phyloP scores from a whole-genome alignment of 2,888 invertebrate genomes.

The Xanthia togata region DNA sequence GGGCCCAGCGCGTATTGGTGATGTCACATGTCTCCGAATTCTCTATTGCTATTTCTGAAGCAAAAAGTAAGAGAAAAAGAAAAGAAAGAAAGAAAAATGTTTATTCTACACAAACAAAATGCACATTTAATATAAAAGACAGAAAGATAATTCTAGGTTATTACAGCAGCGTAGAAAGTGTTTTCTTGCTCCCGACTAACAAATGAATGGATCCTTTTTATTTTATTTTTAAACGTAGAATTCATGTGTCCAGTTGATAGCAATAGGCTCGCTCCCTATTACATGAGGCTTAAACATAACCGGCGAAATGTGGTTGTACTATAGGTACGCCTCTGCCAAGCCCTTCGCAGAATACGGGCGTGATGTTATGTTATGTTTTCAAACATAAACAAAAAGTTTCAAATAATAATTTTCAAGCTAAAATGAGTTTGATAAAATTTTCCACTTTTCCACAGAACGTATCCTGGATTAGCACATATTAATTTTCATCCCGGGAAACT shows the following conservation, averaged over 20 bases:
- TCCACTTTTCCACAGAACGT: not conserved
- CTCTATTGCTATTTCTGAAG: not conserved
- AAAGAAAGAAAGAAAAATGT: too few relatives aligned
- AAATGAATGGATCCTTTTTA: too few relatives aligned
- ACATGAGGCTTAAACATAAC: not conserved
- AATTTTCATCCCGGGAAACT: slow-evolving; percentile 13
- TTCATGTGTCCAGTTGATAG: not conserved
- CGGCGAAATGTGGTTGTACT: not conserved
- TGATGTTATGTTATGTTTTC: not conserved
- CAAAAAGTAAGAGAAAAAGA: not conserved
- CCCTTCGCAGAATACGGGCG: not conserved
- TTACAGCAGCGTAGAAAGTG: not conserved
- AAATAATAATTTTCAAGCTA: too few relatives aligned
- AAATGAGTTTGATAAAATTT: not conserved
- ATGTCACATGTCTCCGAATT: not conserved
- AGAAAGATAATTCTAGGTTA: not conserved
- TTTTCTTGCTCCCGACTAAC: not conserved
- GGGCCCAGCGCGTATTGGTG: too few relatives aligned
- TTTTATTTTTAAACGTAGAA: too few relatives aligned
- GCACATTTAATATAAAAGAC: too few relatives aligned
- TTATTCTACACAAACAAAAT: too few relatives aligned
- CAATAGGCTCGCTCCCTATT: not conserved
- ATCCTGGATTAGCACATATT: slow-evolving; percentile 28
- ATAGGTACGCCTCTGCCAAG: not conserved
- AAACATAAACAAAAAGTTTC: not conserved